Base-by-base conservation (phyloP, 2,888 invertebrate species). In the Aporophyla nigra region DNA sequence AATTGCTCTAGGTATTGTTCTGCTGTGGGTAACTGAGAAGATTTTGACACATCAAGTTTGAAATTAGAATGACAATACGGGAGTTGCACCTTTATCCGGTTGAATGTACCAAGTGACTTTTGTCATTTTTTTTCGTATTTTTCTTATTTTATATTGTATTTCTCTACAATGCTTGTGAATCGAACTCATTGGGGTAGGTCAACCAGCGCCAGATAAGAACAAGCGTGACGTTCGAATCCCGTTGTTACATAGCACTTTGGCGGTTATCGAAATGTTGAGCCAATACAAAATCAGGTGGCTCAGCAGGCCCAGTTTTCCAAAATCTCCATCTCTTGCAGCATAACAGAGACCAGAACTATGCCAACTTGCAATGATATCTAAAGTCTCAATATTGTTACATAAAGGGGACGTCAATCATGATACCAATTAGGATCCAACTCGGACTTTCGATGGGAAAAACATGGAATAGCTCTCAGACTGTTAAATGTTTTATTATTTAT, bases 401-500 rank as follows among this genome's bases (percentile, higher is more conserved):
- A 51, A 33, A 46, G 2, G 3, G 33, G 7, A 67, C 76, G 82
- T 78, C 82, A 67, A 76, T 82, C 78, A 62, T 33, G 54, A 7
- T 27, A 67, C 14, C 67, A 51, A 76, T 78, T 76, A 76, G 19
- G n/a, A 43, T 40, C 14, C n/a, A 43, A 56, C 19, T 66, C 33
- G 24, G 82, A 58, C 62, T 63, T 33, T 9, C 6, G 24, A 21
- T 16, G 1, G 46, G 0, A 73, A 62, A 27, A 75, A 78, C 78
- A 82, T 78, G 67, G 51, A 78, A 67, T 75, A 19, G 78, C 78
- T 82, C 53, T 78, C 51, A 76, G 51, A 63, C 76, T 67, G 56
- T 76, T 82, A 7, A 82, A 78, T 78, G 61, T 68, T 78, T 82
- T 67, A 78, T 63, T 76, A 76, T 76, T 82, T 63, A 53, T 43